Evolutionary conservation across 2,113 vertebrate species (phyloP).

Genomic region (Colaptes auratus): DNA sequence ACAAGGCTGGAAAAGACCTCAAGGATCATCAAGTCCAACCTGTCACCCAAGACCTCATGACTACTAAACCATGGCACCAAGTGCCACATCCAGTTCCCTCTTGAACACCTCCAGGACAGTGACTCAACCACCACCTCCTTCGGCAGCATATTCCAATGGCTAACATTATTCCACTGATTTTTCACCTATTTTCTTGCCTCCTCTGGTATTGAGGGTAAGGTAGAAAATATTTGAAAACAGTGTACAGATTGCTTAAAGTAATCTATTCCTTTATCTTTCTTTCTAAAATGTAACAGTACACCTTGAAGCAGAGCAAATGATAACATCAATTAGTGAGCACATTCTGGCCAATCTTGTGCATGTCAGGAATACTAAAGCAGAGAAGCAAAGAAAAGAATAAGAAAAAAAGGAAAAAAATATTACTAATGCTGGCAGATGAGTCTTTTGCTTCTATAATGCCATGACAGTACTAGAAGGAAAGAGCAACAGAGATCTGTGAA

Average conservation of each 20-base stretch:
- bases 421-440: neutral
- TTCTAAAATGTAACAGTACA: neutral
- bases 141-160: too few species aligned
- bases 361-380: neutral
- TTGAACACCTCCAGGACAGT: too few species aligned
- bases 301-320: neutral
- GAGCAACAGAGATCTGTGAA: neutral
- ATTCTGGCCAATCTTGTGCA: neutral
- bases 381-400: neutral
- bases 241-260: neutral
- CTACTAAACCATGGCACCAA: too few species aligned
- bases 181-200: neutral
- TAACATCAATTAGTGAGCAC: neutral
- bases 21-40: too few species aligned
- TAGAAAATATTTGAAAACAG: neutral
- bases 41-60: too few species aligned
- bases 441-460: neutral
- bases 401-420: neutral
- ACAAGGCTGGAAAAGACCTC: too few species aligned
- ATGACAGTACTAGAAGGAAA: neutral
- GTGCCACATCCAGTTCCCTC: too few species aligned
- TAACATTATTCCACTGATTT: neutral
- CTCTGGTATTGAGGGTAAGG: neutral
- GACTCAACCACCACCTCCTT: too few species aligned
- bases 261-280: neutral